Percentiles rank a stretch among this genome's conserved stretches.
Evolutionary conservation across 2,113 vertebrate genomes (phyloP).

Genomic region (Caranx melampygus): DNA sequence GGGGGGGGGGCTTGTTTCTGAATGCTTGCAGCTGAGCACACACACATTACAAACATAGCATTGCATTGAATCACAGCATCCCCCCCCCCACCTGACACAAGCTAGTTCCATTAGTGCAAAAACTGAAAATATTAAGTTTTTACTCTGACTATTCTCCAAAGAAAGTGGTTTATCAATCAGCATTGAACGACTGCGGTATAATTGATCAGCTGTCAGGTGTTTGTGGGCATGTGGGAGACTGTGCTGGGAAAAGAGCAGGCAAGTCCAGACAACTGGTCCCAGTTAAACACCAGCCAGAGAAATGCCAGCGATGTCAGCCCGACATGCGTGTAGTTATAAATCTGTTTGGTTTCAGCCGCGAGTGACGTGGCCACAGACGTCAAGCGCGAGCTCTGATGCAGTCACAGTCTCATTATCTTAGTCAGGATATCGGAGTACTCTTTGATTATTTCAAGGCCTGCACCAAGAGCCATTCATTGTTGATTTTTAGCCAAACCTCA

Average conservation of each 20-base stretch:
- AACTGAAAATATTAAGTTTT: no score
- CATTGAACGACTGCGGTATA: neutral
- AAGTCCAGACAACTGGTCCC: neutral
- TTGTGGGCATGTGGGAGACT: neutral
- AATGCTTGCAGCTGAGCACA: constrained; percentile 48
- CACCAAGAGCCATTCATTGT: neutral
- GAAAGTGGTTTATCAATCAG: neutral
- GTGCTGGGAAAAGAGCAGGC: neutral
- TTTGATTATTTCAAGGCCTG: neutral
- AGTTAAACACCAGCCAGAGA: constrained; percentile 29
- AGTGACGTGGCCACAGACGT: constrained; percentile 1
- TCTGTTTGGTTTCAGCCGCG: neutral
- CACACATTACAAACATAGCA: neutral
- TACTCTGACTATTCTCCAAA: no score
- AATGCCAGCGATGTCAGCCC: neutral
- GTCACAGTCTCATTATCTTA: neutral
- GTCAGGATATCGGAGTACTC: neutral
- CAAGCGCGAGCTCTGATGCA: neutral
- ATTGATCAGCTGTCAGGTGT: neutral
- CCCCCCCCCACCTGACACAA: no score
- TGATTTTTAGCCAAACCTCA: constrained; percentile 18
- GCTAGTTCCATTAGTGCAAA: no score
- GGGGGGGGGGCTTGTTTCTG: constrained; percentile 2
- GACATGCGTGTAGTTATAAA: neutral
- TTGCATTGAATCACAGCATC: neutral